Evolutionary conservation across 2,888 invertebrate species (phyloP), one percentile per base, ranked within the genome.

Genomic region (Periphyllus acericola): DNA sequence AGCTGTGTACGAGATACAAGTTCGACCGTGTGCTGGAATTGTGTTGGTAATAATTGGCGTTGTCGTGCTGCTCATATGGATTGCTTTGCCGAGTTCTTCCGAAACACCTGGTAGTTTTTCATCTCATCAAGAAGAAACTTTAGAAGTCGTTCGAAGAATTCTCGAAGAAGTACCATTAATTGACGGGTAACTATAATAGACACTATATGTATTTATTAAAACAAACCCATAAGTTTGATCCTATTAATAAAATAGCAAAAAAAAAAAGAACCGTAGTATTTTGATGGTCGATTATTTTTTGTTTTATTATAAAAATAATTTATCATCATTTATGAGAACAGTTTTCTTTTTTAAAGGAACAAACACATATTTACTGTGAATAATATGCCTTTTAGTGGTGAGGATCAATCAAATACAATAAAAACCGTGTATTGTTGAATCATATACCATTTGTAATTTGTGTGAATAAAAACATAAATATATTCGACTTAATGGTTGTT

Each of bases 121-220:
- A 52, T 89, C 89, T 68, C 90, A 90, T 46, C 88, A 84, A 55
- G 92, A 93, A 29, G 94, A 94, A 90, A 91, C 94, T 17, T 92
- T 94, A 34, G 94, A 94, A 90, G 93, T 93, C 9, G 94, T 94
- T 83, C 93, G 93, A 90, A 93, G 94, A 91, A 94, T 94, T 88
- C 92, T 94, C 78, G 93, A 93, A 79, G 94, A 94, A 90, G 94
- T 94, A n/a, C 94, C 94, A 3, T 93, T 94, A 25, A 94, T 94
- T 90, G 94, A 94, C 90, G 94, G 94, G 94, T 93, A 90, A 91
- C 92, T 91, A 40, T 81, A 55, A 66, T 60, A 46, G 46, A 46
- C 14, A 14, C 1, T 11, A 1, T 46, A 1, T 46, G 46, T 46
- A 46, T 46, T 14, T 46, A 46, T 46, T 14, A 46, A 46, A 46